phyloP scores from a whole-genome alignment of 2,113 vertebrate genomes.

The Glaucidium brasilianum region DNA sequence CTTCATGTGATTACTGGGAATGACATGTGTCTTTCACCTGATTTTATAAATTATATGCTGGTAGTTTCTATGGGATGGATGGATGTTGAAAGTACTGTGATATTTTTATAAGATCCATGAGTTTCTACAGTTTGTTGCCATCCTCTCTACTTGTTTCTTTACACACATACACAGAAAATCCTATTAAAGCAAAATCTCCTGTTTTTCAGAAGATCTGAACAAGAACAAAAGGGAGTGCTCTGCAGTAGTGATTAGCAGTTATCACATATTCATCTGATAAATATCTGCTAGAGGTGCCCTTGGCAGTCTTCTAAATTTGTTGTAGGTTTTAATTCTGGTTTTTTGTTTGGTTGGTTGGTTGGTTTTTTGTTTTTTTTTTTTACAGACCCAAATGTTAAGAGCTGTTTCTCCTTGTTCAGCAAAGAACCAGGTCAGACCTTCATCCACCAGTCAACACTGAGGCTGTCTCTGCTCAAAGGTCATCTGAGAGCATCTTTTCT shows the following conservation, averaged over 20 bases:
- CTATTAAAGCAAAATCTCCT: background rate
- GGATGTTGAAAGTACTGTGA: background rate
- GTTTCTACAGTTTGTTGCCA: background rate
- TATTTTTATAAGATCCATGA: background rate
- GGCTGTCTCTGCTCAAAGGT: background rate
- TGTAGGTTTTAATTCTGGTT: background rate
- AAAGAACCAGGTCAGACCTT: background rate
- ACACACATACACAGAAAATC: background rate
- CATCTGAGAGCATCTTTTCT: background rate
- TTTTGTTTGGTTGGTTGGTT: too few relatives aligned
- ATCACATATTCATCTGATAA: background rate
- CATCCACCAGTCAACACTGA: background rate
- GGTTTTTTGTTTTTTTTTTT: background rate
- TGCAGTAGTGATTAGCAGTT: background rate
- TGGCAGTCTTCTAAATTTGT: background rate
- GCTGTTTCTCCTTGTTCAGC: background rate
- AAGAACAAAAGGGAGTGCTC: background rate
- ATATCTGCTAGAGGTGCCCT: background rate
- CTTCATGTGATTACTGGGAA: background rate
- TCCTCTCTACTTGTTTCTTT: background rate
- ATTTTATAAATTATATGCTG: background rate
- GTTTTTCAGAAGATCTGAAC: background rate
- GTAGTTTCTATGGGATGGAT: background rate
- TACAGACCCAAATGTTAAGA: background rate
- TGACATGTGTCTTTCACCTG: background rate